Evolutionary conservation across 2,888 invertebrate species (phyloP).

Genomic region (Caenorhabditis sp.): DNA sequence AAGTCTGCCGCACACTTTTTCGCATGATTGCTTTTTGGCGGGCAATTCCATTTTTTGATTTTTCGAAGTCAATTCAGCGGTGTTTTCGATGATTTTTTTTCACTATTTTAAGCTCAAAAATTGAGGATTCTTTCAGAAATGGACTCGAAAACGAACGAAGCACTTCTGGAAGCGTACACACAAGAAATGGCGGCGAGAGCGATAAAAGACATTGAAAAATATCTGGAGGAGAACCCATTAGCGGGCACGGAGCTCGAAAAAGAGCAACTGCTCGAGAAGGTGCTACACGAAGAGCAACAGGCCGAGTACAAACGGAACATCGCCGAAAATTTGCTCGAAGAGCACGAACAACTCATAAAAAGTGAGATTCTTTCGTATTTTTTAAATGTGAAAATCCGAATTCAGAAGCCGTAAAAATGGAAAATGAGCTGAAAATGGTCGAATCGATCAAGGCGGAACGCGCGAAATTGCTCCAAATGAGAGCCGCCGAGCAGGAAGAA

Average conservation of each 20-base stretch:
- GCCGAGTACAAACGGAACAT: slow-evolving; percentile 22
- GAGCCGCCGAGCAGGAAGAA: no score
- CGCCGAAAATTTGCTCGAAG: not conserved
- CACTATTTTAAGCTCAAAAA: not conserved
- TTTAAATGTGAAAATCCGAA: no score
- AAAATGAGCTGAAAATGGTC: no score
- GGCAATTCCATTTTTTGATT: no score
- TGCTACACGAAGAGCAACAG: slow-evolving; percentile 23
- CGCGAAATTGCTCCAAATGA: no score
- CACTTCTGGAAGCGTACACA: slow-evolving; percentile 13
- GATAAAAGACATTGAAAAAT: slow-evolving; percentile 18
- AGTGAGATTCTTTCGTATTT: slow-evolving; percentile 1
- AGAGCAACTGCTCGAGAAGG: slow-evolving; percentile 17
- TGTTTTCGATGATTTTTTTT: not conserved
- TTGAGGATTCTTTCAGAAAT: slow-evolving; percentile 4
- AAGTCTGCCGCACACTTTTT: slow-evolving; percentile 11
- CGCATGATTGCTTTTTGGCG: slow-evolving; percentile 7
- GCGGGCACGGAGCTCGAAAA: not conserved
- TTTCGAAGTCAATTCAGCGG: no score
- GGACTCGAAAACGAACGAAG: not conserved
- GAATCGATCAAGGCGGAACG: no score
- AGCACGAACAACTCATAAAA: slow-evolving; percentile 8
- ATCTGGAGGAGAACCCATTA: slow-evolving; percentile 12
- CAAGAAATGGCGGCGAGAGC: slow-evolving; percentile 6
- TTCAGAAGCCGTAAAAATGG: no score